Conservation (phyloP, 2,797 vertebrate genomes). For the Odontamblyopus lacepedii region DNA sequence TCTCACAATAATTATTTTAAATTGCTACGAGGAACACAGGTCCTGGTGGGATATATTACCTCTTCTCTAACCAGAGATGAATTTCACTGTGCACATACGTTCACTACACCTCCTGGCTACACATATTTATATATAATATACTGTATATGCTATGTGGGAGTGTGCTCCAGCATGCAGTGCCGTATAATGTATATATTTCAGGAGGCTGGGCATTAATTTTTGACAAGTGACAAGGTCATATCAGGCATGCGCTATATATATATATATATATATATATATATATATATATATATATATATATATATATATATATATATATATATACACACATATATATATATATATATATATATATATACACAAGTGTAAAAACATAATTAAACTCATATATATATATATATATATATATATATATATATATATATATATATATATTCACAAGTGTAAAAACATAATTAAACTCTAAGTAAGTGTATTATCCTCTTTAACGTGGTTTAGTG, state of each 20-base stretch:
- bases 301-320: no score
- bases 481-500: neutral
- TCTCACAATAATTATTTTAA: slow-evolving; percentile 98
- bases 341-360: no score
- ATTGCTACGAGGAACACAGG: slow-evolving; percentile 92
- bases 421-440: neutral
- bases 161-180: slow-evolving; percentile 16
- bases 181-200: slow-evolving; percentile 52
- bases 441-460: neutral
- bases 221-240: slow-evolving; percentile 63
- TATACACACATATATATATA: no score
- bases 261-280: no score
- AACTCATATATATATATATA: no score
- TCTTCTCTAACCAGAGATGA: slow-evolving; percentile 90
- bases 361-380: no score
- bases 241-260: slow-evolving; percentile 31
- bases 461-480: neutral
- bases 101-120: slow-evolving; percentile 47
- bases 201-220: slow-evolving; percentile 70
- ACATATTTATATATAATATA: slow-evolving; percentile 17
- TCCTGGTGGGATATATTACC: slow-evolving; percentile 95
- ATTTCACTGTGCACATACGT: slow-evolving; percentile 87
- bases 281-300: no score
- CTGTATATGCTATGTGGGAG: slow-evolving; percentile 1
- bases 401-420: no score